Percentiles rank a stretch among this genome's conserved stretches.
Conservation (phyloP, 2,797 vertebrate genomes). For the Argentina silus region DNA sequence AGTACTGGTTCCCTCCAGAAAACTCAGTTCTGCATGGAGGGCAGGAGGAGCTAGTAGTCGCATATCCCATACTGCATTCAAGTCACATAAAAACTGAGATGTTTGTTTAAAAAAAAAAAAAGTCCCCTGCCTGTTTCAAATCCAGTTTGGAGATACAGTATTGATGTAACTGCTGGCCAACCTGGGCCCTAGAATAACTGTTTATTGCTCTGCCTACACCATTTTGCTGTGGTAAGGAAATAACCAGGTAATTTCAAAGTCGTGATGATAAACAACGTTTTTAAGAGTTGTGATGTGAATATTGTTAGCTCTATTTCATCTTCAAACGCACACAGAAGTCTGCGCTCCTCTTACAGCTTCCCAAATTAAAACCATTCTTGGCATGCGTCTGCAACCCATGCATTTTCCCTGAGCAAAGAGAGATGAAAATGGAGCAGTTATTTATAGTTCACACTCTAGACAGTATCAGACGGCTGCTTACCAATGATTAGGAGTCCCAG, state of each 20-base stretch:
- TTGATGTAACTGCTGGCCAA: neutral
- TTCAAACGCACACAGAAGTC: conserved; percentile 15
- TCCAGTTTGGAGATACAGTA: neutral
- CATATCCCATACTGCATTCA: neutral
- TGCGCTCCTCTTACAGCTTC: conserved; percentile 7
- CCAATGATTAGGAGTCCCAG: conserved; percentile 16
- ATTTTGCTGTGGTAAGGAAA: conserved; percentile 13
- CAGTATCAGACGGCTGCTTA: conserved; percentile 18
- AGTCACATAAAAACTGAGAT: neutral
- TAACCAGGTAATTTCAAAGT: conserved; percentile 14
- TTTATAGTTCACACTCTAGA: conserved; percentile 20
- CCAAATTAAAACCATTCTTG: conserved; percentile 15
- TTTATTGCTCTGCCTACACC: conserved; percentile 11
- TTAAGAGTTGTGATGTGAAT: conserved; percentile 9
- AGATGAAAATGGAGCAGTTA: conserved; percentile 22
- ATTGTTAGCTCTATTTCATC: conserved; percentile 6
- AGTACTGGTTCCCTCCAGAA: neutral
- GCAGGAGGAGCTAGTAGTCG: neutral
- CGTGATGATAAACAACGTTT: conserved; percentile 4
- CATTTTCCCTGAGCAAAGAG: conserved; percentile 10
- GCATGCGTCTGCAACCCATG: conserved; percentile 8
- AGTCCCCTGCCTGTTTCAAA: neutral
- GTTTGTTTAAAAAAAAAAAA: neutral
- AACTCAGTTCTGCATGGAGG: neutral
- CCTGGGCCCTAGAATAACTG: conserved; percentile 1